Conservation (phyloP, 2,113 vertebrate genomes). For the Tapirus terrestris region DNA sequence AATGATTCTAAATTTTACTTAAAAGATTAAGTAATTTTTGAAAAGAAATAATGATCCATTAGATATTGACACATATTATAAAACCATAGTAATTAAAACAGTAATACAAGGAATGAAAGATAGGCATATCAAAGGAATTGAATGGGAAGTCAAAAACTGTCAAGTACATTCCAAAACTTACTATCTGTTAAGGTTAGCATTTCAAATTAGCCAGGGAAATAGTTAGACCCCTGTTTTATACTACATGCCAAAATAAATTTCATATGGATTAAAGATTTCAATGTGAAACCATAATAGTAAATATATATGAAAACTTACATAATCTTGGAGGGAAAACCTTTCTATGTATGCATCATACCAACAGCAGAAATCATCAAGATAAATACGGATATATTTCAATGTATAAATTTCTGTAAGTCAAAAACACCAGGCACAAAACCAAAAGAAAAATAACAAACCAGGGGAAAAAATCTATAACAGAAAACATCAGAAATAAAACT, state of each 20-base stretch:
- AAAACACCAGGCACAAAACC: neutral
- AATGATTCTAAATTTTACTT: conserved; percentile 30
- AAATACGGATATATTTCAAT: neutral
- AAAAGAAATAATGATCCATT: neutral
- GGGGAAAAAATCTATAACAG: neutral
- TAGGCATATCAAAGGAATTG: neutral
- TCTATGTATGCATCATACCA: neutral
- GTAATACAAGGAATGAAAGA: neutral
- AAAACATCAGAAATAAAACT: conserved; percentile 18
- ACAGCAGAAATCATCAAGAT: neutral
- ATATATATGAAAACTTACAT: neutral
- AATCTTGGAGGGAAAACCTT: neutral
- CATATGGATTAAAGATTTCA: neutral
- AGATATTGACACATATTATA: neutral
- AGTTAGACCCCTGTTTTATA: neutral
- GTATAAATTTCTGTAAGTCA: neutral
- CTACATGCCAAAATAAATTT: conserved; percentile 43
- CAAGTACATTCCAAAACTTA: neutral
- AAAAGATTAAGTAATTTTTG: conserved; percentile 2
- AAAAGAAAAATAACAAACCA: neutral
- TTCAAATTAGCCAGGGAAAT: neutral
- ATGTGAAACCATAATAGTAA: neutral
- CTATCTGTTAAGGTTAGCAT: conserved; percentile 27
- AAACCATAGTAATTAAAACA: neutral
- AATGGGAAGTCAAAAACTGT: neutral